Base-by-base conservation (phyloP, 2,113 vertebrate species). In the Australoheros scitulus region DNA sequence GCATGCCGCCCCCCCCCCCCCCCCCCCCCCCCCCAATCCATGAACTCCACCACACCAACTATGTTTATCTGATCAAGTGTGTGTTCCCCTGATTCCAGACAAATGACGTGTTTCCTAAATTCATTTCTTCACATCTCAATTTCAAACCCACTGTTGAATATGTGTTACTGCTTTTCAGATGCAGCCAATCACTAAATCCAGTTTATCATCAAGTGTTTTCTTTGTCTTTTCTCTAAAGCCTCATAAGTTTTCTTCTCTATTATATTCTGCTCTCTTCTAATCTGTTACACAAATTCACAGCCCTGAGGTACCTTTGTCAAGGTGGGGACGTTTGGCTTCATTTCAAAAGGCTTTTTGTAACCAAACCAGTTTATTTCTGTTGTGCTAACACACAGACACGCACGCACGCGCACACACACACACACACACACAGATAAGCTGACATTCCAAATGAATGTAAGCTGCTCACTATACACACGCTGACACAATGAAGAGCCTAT, bases 401-500 rank as follows among this genome's bases (percentile, higher is more conserved):
- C 29, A 75, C 72, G 26, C 13, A 38, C 74, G 7, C 41, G 10
- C 36, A 34, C 57, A 61, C 14, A 76, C 1, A 81, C 74, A 10
- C 41, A 14, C 36, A 34, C 36, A 34, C 57, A 61, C 14, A 76
- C 1, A 79, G 85, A 89, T 88, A 88, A 88, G 88, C 90, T 88
- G 87, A 89, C 84, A 84, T 79, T 88, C 77, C 79, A 86, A 88
- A 88, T 92, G 89, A 89, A 75, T 92, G 86, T 89, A 88, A 91
- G 82, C 89, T 85, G 78, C 86, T 91, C 86, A 32, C 82, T 79
- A 75, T 74, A 89, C 88, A 88, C 87, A 84, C 80, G 65, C 65
- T 20, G 59, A 83, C 79, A 87, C 78, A 88, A 84, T 81, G 65
- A 79, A 84, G 79, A 75, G 59, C 38, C 83, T 63, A 84, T 82